These are phyloP conservation scores for Pseudomyrmex gracilis DNA, from an alignment of 1,140 invertebrate species.

Conservation along the genomic window DNA sequence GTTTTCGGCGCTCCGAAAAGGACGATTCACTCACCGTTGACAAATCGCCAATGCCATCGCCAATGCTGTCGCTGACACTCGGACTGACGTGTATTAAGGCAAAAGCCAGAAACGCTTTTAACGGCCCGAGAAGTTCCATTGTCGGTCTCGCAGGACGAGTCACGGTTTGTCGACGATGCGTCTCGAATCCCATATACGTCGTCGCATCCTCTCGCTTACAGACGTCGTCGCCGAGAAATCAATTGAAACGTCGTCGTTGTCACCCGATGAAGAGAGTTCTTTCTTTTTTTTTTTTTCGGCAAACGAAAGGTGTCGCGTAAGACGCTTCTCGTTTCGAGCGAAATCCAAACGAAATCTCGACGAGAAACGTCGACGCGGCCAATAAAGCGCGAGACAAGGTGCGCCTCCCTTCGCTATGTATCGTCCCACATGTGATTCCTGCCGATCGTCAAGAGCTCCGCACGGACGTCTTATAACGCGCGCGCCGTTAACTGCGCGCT, in stretches of 20 bases:
- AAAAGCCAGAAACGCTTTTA: constrained; percentile 77
- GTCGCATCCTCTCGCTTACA: constrained; percentile 24
- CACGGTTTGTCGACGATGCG: constrained; percentile 19
- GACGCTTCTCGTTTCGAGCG: background rate
- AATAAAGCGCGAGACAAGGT: constrained; percentile 75
- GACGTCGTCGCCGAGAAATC: constrained; percentile 45
- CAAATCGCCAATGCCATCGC: constrained; percentile 66
- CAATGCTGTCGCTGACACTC: background rate
- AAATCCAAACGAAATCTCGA: background rate
- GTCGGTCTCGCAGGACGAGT: constrained; percentile 23
- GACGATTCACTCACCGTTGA: constrained; percentile 75
- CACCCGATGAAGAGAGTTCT: too few species aligned
- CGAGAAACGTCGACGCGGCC: constrained; percentile 70
- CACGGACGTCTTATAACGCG: constrained; percentile 37
- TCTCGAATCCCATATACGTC: constrained; percentile 22
- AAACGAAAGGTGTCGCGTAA: background rate
- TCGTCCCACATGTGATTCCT: constrained; percentile 24
- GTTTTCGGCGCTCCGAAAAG: background rate
- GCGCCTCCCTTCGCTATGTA: constrained; percentile 30
- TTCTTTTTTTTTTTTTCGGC: constrained; percentile 1
- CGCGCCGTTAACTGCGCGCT: constrained; percentile 27
- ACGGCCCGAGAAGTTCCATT: constrained; percentile 76
- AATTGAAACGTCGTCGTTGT: background rate
- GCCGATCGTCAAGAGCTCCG: constrained; percentile 28
- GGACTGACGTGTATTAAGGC: constrained; percentile 29